phyloP scores from a whole-genome alignment of 2,113 vertebrate species.

The Hydrolagus affinis region DNA sequence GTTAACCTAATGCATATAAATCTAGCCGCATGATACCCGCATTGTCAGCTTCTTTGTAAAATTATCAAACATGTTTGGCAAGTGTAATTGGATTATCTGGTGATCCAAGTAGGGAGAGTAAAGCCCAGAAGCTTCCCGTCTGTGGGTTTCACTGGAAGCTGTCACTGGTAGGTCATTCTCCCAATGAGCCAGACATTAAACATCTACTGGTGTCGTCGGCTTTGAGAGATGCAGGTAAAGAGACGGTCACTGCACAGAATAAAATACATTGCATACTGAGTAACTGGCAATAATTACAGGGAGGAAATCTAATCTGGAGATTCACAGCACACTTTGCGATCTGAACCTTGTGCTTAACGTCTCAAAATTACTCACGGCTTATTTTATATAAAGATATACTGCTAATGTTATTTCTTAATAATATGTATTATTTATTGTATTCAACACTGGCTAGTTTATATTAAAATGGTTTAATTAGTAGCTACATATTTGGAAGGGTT shows the following conservation, averaged over 20 bases:
- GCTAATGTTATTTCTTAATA: not conserved
- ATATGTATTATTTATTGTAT: not conserved
- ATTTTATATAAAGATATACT: not conserved
- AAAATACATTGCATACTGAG: not conserved
- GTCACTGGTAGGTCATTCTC: not conserved
- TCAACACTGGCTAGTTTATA: too few relatives aligned
- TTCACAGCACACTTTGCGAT: not conserved
- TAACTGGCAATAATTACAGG: not conserved
- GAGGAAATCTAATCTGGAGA: not conserved
- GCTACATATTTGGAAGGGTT: not conserved
- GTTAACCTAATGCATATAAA: not conserved
- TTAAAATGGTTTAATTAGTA: not conserved
- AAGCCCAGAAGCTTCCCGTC: constrained; percentile 1
- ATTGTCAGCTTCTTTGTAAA: constrained; percentile 22
- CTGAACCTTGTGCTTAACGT: not conserved
- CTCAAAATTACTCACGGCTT: not conserved
- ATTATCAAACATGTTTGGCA: constrained; percentile 26
- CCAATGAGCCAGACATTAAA: not conserved
- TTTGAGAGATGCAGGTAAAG: not conserved
- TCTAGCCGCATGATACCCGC: not conserved
- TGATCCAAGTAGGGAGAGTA: not conserved
- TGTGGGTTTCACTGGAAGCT: constrained; percentile 1
- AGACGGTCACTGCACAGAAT: not conserved
- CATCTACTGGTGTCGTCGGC: not conserved
- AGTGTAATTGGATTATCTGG: constrained; percentile 28